Evolutionary conservation across 1,140 invertebrate genomes (phyloP), one percentile per base, ranked within the genome.

Genomic region (Neodiprion lecontei): DNA sequence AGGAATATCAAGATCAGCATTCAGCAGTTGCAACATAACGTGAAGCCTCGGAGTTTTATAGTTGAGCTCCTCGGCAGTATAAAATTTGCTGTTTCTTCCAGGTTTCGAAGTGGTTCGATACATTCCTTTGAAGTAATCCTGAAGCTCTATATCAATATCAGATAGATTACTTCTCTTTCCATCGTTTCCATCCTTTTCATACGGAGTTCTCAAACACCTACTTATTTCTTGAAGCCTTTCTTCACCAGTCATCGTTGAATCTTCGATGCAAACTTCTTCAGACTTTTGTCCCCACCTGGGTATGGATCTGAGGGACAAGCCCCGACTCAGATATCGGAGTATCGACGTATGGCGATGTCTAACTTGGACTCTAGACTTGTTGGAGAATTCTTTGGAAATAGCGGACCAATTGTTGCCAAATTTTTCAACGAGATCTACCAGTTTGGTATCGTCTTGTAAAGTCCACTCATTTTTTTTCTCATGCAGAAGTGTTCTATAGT

Each of bases 281-380:
- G n/a, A 4, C 9, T 61, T 61, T 17, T 11, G 14, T 67, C 8
- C 17, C 67, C 68, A 74, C 7, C 83, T 75, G 1, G 81, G 79
- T 48, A 85, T 83, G 4, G 78, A 28, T 11, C 71, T 65, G 0
- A 84, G 12, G 9, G 40, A 10, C 9, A 82, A 72, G 0, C 84
- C 84, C 12, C 80, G 81, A 9, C 72, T 72, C 67, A 79, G 48
- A 72, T 83, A 81, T 4, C 84, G 81, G 17, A 74, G 23, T 1
- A 91, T 84, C 0, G 88, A 81, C 1, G 78, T 11, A 65, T 87
- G 88, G 5, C 90, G 85, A 74, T 89, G 89, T 50, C 90, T 85
- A 49, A 89, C 78, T 75, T 89, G 88, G 9, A 86, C 88, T 40
- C 90, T 85, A 7, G 85, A 85, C 73, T 89, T 88, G n/a, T 82